Evolutionary conservation across 1,140 invertebrate genomes (phyloP), one percentile per base, ranked within the genome.

Genomic region (Tribolium madens): DNA sequence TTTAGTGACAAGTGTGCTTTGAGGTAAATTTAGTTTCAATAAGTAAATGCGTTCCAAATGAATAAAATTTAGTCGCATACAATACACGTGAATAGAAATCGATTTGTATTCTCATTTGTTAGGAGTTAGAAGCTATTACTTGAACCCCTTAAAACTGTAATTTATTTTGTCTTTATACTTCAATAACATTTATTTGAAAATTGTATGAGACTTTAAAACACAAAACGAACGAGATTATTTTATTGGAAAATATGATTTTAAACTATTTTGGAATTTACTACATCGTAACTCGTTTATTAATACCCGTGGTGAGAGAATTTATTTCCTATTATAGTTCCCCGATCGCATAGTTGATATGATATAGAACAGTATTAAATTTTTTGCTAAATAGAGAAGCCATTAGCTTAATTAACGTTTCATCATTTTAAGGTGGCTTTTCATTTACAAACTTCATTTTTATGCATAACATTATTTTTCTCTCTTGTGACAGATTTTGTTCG

Each of bases 391-490:
- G 52, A 10, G 21, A n/a, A 57, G 9, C 52, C 52, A 57, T 57
- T 57, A 57, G 52, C 52, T 57, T 57, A 57, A 57, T 57, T 57
- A 57, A 57, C 18, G 18, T 57, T 57, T 57, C 17, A 57, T 57
- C 52, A 57, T 57, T 53, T 57, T 57, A 21, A 57, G 17, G 52
- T 17, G 17, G 52, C 17, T 57, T 57, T 57, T 21, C 10, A 57
- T 18, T 21, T 9, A 18, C 52, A 21, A 57, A 57, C 15, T 18
- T 57, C 14, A 57, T 57, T 57, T 57, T 57, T 57, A 57, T 57
- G 52, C 52, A 21, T 17, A 18, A 10, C 52, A 18, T 57, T 57
- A 57, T 57, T 57, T 57, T 57, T 21, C 52, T 42, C 7, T 57
- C 18, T 17, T 57, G 18, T 26, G 18, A 57, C 6, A 18, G 9